A percentile compares a stretch with the other conserved stretches of the same genome.
These are phyloP conservation scores for Heliothis subflexa DNA, from an alignment of 1,140 invertebrate species.

Conservation along the genomic window DNA sequence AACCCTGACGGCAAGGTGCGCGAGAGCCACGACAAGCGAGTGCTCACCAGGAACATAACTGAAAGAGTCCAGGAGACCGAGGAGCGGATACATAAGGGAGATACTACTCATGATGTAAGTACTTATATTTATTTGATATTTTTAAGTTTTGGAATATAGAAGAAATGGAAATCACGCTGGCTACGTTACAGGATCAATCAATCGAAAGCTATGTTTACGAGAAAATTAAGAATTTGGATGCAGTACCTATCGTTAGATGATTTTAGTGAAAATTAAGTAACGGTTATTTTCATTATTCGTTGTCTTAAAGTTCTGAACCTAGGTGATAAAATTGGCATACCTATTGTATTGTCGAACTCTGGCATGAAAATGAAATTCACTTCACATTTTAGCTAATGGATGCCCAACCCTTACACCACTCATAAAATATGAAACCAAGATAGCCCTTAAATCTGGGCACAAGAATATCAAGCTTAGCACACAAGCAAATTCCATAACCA, in stretches of 20 bases:
- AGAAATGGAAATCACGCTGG: too few species aligned
- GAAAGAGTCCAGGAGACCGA: constrained; percentile 93
- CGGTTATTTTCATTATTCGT: too few species aligned
- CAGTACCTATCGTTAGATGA: too few species aligned
- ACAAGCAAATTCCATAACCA: constrained; percentile 42
- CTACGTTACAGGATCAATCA: too few species aligned
- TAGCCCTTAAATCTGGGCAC: constrained; percentile 1
- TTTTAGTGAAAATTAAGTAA: too few species aligned
- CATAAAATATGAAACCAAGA: not conserved
- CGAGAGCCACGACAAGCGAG: constrained; percentile 92
- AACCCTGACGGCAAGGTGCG: constrained; percentile 91
- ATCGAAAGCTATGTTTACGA: too few species aligned
- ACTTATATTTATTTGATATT: not conserved
- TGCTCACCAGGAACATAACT: constrained; percentile 93
- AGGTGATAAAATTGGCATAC: too few species aligned
- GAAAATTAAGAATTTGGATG: too few species aligned
- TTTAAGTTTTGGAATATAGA: too few species aligned
- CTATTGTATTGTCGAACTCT: too few species aligned
- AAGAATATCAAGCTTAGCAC: constrained; percentile 24
- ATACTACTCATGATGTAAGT: constrained; percentile 94
- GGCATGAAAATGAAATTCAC: too few species aligned
- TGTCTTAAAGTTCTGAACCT: too few species aligned
- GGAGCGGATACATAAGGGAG: constrained; percentile 92
- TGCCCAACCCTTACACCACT: not conserved
- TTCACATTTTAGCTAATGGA: not conserved